Base-by-base conservation (phyloP, 2,113 vertebrate species). In the Murina feae region DNA sequence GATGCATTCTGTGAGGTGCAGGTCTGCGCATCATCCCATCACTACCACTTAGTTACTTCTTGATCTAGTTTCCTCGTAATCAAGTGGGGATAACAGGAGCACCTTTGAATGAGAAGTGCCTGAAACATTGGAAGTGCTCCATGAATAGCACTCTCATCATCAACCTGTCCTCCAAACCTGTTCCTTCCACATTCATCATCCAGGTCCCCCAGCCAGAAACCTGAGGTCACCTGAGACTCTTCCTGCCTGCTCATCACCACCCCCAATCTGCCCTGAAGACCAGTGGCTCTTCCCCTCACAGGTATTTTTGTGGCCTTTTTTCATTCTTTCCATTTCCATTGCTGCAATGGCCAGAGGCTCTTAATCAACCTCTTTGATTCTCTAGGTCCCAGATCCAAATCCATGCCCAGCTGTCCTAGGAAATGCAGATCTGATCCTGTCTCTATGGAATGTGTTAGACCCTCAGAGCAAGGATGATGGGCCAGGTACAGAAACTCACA, bases 371-470 rank as follows among this genome's bases (percentile, higher is more conserved):
- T 72, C 39, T 85, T 84, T 84, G 42, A 42, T 69, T 84, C 55
- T 69, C 21, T 74, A 28, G 44, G 35, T 78, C 83, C 63, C 51
- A 37, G 68, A 90, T 91, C 78, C 85, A 93, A 92, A 95, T 69
- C 79, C 84, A 96, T 69, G 30, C 51, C 63, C 28, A 30, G 79
- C 37, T 74, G 49, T 83, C 75, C 86, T 65, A 71, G 69, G 92
- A 85, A 89, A 87, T 66, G 83, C 71, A 58, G 49, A 79, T 85
- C 83, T 51, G 39, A 63, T 60, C 65, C 35, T 68, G 10, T 71
- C 83, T 90, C 0, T 1, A 18, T 69, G 75, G 71, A 89, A 79
- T 53, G 87, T 10, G 1, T 12, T 28, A 58, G 55, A 28, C 10
- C 58, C 58, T 2, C 58, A 60, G 58, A 60, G 58, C 58, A 60